A percentile compares a stretch with the other conserved stretches of the same genome.
Evolutionary conservation across 2,113 vertebrate genomes (phyloP).

Genomic region (Ochotona curzoniae): DNA sequence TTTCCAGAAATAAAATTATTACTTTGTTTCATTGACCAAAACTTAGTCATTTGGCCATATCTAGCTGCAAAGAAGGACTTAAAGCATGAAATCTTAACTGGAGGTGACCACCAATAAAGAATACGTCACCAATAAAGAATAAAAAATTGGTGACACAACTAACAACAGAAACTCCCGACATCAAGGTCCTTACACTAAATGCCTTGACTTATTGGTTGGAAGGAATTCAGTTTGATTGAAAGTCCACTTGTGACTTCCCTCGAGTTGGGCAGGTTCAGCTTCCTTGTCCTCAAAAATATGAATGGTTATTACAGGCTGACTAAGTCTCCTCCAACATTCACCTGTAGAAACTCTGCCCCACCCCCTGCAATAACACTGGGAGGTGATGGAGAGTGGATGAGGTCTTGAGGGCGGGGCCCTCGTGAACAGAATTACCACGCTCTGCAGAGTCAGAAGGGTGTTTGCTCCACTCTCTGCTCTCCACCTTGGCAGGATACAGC

Average conservation of each 20-base stretch:
- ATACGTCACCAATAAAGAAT: background rate
- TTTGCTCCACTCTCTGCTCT: background rate
- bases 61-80: background rate
- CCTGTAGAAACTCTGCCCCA: background rate
- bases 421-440: background rate
- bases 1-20: background rate
- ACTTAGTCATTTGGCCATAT: background rate
- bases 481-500: background rate
- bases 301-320: background rate
- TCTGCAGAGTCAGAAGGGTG: background rate
- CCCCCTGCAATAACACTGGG: background rate
- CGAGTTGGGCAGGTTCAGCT: background rate
- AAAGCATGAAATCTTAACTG: background rate
- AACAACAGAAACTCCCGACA: background rate
- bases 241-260: background rate
- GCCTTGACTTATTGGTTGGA: background rate
- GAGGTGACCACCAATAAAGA: slow-evolving; percentile 17
- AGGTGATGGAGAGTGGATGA: background rate
- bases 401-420: background rate
- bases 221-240: background rate
- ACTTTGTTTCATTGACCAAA: background rate
- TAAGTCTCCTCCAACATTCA: background rate
- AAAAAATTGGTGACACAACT: background rate
- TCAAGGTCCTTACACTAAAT: background rate
- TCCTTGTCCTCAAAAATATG: background rate